Percentiles rank a stretch among this genome's conserved stretches.
These are phyloP conservation scores for Amphipyra berbera DNA, from an alignment of 2,888 invertebrate species.

Conservation along the genomic window DNA sequence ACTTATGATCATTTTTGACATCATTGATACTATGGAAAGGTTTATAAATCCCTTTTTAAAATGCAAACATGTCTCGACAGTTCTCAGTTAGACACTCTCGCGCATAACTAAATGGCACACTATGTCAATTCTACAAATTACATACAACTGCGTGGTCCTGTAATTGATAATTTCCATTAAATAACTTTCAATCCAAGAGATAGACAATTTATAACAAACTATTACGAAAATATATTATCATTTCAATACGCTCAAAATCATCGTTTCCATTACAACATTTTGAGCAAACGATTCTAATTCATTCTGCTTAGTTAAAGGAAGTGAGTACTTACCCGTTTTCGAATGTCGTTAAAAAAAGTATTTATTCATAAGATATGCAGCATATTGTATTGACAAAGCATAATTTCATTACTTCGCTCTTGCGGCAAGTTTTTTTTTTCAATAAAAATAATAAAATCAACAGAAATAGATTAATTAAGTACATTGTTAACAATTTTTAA, in stretches of 20 bases:
- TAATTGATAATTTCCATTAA: slow-evolving; percentile 68
- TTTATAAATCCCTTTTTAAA: slow-evolving; percentile 8
- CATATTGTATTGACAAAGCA: slow-evolving; percentile 57
- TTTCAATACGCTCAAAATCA: slow-evolving; percentile 60
- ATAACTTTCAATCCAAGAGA: slow-evolving; percentile 68
- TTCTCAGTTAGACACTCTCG: slow-evolving; percentile 23
- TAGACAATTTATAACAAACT: slow-evolving; percentile 70
- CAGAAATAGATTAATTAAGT: slow-evolving; percentile 75
- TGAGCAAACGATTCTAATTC: slow-evolving; percentile 62
- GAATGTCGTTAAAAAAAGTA: slow-evolving; percentile 42
- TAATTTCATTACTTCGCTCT: slow-evolving; percentile 42
- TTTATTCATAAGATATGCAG: slow-evolving; percentile 76
- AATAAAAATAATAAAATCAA: slow-evolving; percentile 68
- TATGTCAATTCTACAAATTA: slow-evolving; percentile 58
- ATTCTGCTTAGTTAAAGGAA: slow-evolving; percentile 60
- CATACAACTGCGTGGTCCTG: slow-evolving; percentile 69
- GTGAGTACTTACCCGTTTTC: slow-evolving; percentile 69
- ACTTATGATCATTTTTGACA: slow-evolving; percentile 1
- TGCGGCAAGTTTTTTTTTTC: slow-evolving; percentile 64
- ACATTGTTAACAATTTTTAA: slow-evolving; percentile 63
- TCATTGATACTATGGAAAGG: slow-evolving; percentile 15
- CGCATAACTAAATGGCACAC: slow-evolving; percentile 68
- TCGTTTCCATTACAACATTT: slow-evolving; percentile 52
- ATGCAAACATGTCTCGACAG: slow-evolving; percentile 27
- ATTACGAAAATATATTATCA: slow-evolving; percentile 75